phyloP scores from a whole-genome alignment of 1,140 invertebrate species.

The Anthonomus grandis region DNA sequence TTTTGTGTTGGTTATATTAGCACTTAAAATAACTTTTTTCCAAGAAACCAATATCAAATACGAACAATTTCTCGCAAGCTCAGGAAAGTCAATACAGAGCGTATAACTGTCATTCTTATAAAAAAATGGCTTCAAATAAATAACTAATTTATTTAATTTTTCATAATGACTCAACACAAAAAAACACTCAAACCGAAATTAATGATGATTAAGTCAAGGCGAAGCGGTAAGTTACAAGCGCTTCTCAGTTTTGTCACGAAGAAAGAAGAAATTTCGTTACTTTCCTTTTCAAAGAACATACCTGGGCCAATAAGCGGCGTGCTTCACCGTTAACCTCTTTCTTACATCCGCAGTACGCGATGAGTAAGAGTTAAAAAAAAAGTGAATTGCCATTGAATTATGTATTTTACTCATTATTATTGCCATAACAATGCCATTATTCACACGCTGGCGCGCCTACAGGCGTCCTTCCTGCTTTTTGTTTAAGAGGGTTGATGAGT shows the following conservation, averaged over 20 bases:
- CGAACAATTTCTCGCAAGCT: too few relatives aligned
- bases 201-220: too few relatives aligned
- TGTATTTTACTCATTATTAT: conserved; percentile 8
- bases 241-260: conserved; percentile 23
- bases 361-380: conserved; percentile 1
- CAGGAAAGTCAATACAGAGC: too few relatives aligned
- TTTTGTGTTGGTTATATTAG: too few relatives aligned
- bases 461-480: background rate
- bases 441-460: background rate
- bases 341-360: conserved; percentile 15
- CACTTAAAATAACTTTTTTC: too few relatives aligned
- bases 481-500: too few relatives aligned
- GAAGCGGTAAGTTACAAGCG: background rate
- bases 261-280: conserved; percentile 25
- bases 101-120: too few relatives aligned
- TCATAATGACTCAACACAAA: too few relatives aligned
- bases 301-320: background rate
- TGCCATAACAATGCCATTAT: background rate
- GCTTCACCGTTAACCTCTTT: conserved; percentile 26
- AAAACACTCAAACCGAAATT: too few relatives aligned
- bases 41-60: too few relatives aligned
- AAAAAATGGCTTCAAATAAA: too few relatives aligned
- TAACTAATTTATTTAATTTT: too few relatives aligned
- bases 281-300: conserved; percentile 27
- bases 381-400: conserved; percentile 9